Conservation (phyloP, 2,113 vertebrate genomes). For the Mastomys coucha region DNA sequence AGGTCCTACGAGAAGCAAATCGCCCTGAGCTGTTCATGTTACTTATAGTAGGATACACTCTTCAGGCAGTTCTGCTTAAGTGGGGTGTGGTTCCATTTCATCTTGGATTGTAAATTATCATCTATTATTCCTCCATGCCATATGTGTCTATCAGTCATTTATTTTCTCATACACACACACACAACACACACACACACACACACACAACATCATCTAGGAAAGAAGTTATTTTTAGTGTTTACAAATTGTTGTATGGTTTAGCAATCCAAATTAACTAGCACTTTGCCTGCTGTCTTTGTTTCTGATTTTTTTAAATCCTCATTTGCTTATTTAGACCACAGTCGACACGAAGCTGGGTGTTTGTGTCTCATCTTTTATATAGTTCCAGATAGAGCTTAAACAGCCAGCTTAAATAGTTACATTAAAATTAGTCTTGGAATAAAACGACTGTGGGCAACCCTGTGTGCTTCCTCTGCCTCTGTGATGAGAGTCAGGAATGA, state of each 20-base stretch:
- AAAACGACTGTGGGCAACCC: neutral
- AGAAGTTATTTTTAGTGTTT: conserved; percentile 16
- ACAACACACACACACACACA: neutral
- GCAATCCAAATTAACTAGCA: neutral
- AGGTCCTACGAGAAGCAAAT: neutral
- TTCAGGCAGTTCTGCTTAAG: conserved; percentile 35
- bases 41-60: neutral
- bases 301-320: neutral
- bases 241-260: neutral
- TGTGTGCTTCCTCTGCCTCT: neutral
- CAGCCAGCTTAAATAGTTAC: neutral
- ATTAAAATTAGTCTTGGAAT: conserved; percentile 26
- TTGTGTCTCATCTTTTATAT: neutral
- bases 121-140: neutral
- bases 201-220: conserved; percentile 32
- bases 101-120: conserved; percentile 13
- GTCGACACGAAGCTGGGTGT: neutral
- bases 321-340: neutral
- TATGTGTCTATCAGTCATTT: conserved; percentile 16
- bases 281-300: neutral
- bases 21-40: neutral
- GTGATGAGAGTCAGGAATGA: conserved; percentile 21
- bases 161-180: neutral
- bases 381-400: conserved; percentile 29
- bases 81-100: neutral